Evolutionary conservation across 2,888 invertebrate species (phyloP).

Genomic region (Phrixothrix hirtus): DNA sequence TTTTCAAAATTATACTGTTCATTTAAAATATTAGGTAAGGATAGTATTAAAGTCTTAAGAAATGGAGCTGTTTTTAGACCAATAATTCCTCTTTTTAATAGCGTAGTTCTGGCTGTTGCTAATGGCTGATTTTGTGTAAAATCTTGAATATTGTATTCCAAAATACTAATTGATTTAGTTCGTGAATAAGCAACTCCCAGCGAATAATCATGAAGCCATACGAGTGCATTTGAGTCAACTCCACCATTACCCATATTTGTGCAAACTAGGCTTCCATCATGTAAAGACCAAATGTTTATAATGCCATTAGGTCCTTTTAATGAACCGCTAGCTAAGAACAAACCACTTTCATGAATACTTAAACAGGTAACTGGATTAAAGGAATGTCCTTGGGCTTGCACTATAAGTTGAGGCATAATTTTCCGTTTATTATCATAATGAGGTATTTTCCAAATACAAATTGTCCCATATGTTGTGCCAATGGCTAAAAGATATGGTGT

Average conservation of each 20-base stretch:
- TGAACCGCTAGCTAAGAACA: slow-evolving; percentile 62
- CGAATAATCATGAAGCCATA: slow-evolving; percentile 59
- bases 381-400: slow-evolving; percentile 60
- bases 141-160: slow-evolving; percentile 56
- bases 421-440: slow-evolving; percentile 39
- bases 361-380: slow-evolving; percentile 59
- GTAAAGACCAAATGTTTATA: slow-evolving; percentile 65
- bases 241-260: slow-evolving; percentile 60
- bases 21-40: slow-evolving; percentile 58
- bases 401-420: slow-evolving; percentile 47
- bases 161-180: slow-evolving; percentile 59
- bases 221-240: slow-evolving; percentile 55
- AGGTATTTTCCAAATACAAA: slow-evolving; percentile 58
- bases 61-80: slow-evolving; percentile 61
- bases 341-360: slow-evolving; percentile 58
- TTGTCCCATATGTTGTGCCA: slow-evolving; percentile 60
- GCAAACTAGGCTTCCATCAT: slow-evolving; percentile 62
- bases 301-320: slow-evolving; percentile 53
- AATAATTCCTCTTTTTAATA: slow-evolving; percentile 59
- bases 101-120: slow-evolving; percentile 58
- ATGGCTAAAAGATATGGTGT: slow-evolving; percentile 56
- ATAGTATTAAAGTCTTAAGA: slow-evolving; percentile 56
- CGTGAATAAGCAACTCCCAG: slow-evolving; percentile 61
- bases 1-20: slow-evolving; percentile 63
- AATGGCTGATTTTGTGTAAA: slow-evolving; percentile 56